A percentile compares a stretch with the other conserved stretches of the same genome.
phyloP scores from a whole-genome alignment of 2,888 invertebrate genomes.

The Mythimna albipuncta region DNA sequence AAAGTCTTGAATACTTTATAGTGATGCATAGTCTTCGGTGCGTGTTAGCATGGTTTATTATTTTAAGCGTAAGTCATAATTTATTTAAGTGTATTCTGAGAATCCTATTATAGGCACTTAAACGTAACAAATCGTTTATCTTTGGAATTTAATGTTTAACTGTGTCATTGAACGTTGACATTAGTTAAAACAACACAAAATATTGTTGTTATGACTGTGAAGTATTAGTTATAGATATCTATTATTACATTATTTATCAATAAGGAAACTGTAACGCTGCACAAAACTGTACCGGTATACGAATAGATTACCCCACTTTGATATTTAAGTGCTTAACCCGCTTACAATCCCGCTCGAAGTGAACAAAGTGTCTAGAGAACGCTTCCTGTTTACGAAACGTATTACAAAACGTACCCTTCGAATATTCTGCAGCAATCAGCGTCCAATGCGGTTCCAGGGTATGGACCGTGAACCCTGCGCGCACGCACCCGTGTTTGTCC shows the following conservation, averaged over 20 bases:
- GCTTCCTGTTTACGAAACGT: constrained; percentile 78
- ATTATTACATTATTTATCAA: constrained; percentile 54
- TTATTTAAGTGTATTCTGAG: constrained; percentile 21
- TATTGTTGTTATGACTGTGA: constrained; percentile 5
- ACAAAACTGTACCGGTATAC: constrained; percentile 54
- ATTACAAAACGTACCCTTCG: constrained; percentile 76
- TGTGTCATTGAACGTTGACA: constrained; percentile 44
- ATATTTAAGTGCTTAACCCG: constrained; percentile 64
- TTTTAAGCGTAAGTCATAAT: constrained; percentile 24
- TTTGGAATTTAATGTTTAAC: constrained; percentile 24
- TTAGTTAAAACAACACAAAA: constrained; percentile 8
- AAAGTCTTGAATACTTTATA: neutral
- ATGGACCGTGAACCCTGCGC: constrained; percentile 87
- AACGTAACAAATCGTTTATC: constrained; percentile 8
- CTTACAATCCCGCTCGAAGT: constrained; percentile 61
- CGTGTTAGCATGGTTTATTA: neutral
- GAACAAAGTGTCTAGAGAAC: constrained; percentile 67
- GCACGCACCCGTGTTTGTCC: constrained; percentile 80
- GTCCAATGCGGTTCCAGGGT: constrained; percentile 85
- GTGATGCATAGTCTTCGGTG: too few species aligned
- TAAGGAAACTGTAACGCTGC: constrained; percentile 56
- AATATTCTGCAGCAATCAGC: constrained; percentile 75
- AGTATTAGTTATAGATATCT: constrained; percentile 12
- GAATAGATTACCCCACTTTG: constrained; percentile 60
- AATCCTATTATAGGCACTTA: neutral